Conservation (phyloP, 53 echinoderm and acorn worm species). For the Astropecten irregularis region DNA sequence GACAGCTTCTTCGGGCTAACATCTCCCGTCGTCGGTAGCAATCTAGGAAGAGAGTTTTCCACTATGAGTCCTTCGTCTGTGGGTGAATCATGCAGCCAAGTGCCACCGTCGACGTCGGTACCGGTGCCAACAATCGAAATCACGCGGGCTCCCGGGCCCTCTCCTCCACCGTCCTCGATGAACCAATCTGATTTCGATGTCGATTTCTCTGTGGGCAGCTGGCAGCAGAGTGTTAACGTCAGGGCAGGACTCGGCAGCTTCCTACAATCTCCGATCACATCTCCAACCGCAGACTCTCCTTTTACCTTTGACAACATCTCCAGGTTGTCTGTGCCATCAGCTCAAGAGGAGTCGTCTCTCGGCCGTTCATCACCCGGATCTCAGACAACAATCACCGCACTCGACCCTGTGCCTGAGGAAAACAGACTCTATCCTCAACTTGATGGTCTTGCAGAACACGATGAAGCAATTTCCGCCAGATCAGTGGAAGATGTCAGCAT, state of each 20-base stretch:
- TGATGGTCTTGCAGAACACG: not conserved
- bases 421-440: constrained; percentile 10
- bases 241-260: constrained; percentile 29
- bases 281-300: constrained; percentile 9
- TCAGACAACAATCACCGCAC: constrained; percentile 11
- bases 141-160: constrained; percentile 10
- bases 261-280: constrained; percentile 35
- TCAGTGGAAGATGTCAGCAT: not conserved
- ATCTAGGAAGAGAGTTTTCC: not conserved
- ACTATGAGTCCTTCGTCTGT: not conserved
- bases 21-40: not conserved
- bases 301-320: constrained; percentile 30
- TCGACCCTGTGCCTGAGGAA: not conserved
- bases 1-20: constrained; percentile 31
- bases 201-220: constrained; percentile 12
- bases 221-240: constrained; percentile 42
- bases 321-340: constrained; percentile 17
- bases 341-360: constrained; percentile 1
- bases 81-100: constrained; percentile 1
- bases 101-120: not conserved
- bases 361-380: constrained; percentile 1
- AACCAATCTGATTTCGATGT: not conserved
- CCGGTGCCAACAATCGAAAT: constrained; percentile 31
- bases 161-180: not conserved
- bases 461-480: not conserved